Conservation (phyloP, 2,797 vertebrate genomes). For the Cetoscarus ocellatus region DNA sequence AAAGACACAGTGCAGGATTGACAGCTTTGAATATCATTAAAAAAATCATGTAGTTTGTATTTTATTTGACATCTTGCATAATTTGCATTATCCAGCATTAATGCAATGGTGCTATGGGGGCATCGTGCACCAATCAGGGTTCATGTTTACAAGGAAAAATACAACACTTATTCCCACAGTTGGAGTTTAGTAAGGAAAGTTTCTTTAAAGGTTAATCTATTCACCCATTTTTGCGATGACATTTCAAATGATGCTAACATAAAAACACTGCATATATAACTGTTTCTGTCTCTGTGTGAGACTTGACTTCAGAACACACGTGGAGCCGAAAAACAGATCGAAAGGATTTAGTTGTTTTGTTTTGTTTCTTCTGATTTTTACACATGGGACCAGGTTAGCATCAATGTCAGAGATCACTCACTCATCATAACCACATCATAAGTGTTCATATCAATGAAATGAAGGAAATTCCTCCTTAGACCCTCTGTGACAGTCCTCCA, state of each 20-base stretch:
- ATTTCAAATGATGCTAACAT: constrained; percentile 62
- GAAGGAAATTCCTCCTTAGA: too few relatives aligned
- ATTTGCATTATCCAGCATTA: too few relatives aligned
- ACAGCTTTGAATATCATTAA: too few relatives aligned
- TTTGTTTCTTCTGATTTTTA: too few relatives aligned
- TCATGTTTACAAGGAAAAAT: constrained; percentile 63
- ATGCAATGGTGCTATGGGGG: too few relatives aligned
- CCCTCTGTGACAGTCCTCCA: constrained; percentile 77
- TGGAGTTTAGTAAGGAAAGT: constrained; percentile 16
- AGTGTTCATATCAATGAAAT: too few relatives aligned
- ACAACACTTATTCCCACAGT: constrained; percentile 54
- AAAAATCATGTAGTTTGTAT: too few relatives aligned
- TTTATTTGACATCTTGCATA: too few relatives aligned
- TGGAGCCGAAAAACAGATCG: constrained; percentile 14
- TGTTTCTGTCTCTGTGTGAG: constrained; percentile 23
- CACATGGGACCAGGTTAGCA: too few relatives aligned
- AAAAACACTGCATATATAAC: constrained; percentile 42
- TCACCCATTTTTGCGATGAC: constrained; percentile 68
- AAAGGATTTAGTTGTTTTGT: constrained; percentile 3
- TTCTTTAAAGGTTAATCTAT: constrained; percentile 81
- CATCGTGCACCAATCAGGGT: constrained; percentile 70
- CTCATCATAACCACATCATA: too few relatives aligned
- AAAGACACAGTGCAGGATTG: too few relatives aligned
- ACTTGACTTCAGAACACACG: constrained; percentile 11
- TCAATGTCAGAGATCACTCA: too few relatives aligned